These are phyloP conservation scores for Capreolus pygargus DNA, from an alignment of 2,113 vertebrate species.

Conservation along the genomic window DNA sequence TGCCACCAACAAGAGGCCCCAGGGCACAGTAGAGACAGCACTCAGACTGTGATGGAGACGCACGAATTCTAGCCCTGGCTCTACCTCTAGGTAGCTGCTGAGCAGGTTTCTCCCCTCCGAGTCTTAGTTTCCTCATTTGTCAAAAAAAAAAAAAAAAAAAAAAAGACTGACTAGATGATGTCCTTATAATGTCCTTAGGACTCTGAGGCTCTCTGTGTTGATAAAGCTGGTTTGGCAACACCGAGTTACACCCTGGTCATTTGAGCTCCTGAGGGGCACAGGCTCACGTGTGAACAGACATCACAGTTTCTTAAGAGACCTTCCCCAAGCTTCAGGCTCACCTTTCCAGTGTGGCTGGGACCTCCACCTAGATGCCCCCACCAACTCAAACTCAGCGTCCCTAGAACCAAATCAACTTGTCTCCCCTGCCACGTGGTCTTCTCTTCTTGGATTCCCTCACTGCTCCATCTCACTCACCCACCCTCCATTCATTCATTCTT, in stretches of 20 bases:
- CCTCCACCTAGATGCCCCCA: background rate
- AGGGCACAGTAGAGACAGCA: background rate
- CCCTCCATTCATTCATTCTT: background rate
- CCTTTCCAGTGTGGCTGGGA: background rate
- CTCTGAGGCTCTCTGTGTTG: background rate
- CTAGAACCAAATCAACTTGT: background rate
- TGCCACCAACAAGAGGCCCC: background rate
- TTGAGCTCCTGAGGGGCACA: background rate
- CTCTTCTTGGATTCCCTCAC: background rate
- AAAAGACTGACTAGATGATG: background rate
- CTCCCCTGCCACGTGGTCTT: background rate
- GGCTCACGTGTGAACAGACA: background rate
- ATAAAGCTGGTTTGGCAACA: background rate
- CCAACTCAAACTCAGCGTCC: background rate
- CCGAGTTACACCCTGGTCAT: background rate
- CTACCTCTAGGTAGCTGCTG: background rate
- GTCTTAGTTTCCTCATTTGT: background rate
- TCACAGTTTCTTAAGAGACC: background rate
- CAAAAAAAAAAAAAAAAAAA: background rate
- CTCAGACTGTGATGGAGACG: background rate
- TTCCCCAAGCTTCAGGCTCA: background rate
- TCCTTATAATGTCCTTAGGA: background rate
- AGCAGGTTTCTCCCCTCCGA: background rate
- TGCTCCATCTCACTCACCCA: background rate
- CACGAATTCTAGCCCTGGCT: rapidly evolving